Percentiles rank a stretch among this genome's conserved stretches.
These are phyloP conservation scores for Carcinoscorpius rotundicauda DNA, from an alignment of 1,140 invertebrate species.

Conservation along the genomic window DNA sequence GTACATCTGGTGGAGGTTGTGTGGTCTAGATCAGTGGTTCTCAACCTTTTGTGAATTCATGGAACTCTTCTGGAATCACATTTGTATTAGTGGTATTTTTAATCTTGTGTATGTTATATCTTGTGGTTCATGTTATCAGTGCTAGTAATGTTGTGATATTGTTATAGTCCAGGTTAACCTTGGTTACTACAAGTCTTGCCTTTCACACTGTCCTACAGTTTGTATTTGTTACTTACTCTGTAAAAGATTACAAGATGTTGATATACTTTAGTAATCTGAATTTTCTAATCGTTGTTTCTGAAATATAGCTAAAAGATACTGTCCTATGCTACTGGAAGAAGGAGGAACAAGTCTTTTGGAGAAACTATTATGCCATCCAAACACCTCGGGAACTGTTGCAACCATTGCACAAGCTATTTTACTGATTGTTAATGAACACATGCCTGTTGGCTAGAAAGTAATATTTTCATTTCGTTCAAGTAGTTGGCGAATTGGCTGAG, in stretches of 20 bases:
- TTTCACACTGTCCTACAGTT: not conserved
- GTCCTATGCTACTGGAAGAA: conserved; percentile 53
- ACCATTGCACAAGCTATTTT: conserved; percentile 19
- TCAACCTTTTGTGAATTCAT: no score
- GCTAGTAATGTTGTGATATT: no score
- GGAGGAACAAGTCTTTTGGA: conserved; percentile 44
- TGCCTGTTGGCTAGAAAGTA: conserved; percentile 8
- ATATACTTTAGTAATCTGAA: not conserved
- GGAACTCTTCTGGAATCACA: no score
- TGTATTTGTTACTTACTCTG: not conserved
- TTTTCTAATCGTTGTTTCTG: conserved; percentile 4
- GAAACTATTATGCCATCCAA: conserved; percentile 28
- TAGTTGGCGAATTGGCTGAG: no score
- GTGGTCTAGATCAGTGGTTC: no score
- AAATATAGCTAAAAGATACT: conserved; percentile 53
- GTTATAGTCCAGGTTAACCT: no score
- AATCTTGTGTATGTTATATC: no score
- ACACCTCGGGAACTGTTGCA: conserved; percentile 9
- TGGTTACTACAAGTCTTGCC: no score
- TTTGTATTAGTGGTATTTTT: no score
- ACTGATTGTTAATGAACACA: conserved; percentile 12
- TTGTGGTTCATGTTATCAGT: no score
- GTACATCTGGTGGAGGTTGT: no score
- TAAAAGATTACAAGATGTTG: not conserved
- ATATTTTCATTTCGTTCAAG: not conserved